Conservation (phyloP, 2,113 vertebrate species). For the Tragelaphus imberbis region DNA sequence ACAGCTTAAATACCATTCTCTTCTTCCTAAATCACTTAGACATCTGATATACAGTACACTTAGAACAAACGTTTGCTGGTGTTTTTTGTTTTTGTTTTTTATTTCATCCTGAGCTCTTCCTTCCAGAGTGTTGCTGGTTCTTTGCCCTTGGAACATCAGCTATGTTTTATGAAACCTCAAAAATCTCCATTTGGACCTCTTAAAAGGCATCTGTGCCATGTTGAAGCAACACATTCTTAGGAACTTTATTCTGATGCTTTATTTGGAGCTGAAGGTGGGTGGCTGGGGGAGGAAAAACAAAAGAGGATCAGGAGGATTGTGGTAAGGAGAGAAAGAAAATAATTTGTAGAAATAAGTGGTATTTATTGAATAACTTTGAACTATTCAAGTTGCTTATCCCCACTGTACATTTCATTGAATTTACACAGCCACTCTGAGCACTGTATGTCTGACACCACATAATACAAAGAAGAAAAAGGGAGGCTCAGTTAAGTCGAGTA, state of each 20-base stretch:
- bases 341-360: background rate
- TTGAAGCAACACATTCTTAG: background rate
- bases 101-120: background rate
- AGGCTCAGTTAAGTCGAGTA: background rate
- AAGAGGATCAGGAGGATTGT: fast-evolving
- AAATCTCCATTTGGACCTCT: background rate
- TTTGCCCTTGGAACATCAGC: background rate
- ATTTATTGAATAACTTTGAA: background rate
- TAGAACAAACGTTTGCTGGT: background rate
- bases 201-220: fast-evolving
- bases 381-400: background rate
- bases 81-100: background rate
- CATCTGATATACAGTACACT: background rate
- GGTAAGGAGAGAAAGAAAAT: background rate
- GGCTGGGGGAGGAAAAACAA: background rate
- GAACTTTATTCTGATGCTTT: background rate
- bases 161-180: background rate
- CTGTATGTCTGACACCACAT: fast-evolving
- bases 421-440: background rate
- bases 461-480: background rate
- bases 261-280: background rate
- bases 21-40: background rate
- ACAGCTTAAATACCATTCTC: background rate
- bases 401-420: background rate
- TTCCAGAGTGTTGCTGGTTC: background rate